These are phyloP conservation scores for Drosophila saltans DNA, from an alignment of 1,140 invertebrate species.

Conservation along the genomic window DNA sequence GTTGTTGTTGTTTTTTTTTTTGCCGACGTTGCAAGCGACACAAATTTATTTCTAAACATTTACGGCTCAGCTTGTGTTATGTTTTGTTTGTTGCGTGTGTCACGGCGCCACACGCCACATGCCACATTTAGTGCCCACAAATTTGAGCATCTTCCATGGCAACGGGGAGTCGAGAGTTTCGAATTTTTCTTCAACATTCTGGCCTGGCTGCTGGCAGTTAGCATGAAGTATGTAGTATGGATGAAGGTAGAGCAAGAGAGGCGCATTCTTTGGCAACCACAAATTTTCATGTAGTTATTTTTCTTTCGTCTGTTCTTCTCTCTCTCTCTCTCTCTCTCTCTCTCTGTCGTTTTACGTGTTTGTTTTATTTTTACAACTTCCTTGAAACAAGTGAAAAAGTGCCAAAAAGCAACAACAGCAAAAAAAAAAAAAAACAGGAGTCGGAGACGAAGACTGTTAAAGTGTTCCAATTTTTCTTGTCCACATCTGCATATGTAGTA, in stretches of 20 bases:
- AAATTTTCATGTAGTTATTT: constrained; percentile 79
- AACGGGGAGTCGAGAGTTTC: constrained; percentile 44
- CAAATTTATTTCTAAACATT: constrained; percentile 78
- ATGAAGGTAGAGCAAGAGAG: neutral
- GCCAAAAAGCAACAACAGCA: constrained; percentile 65
- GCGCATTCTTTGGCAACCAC: constrained; percentile 69
- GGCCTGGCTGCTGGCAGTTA: constrained; percentile 8
- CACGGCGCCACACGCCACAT: constrained; percentile 53
- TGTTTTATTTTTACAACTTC: constrained; percentile 80
- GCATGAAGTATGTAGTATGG: neutral
- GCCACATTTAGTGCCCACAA: constrained; percentile 76
- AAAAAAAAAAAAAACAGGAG: constrained; percentile 19
- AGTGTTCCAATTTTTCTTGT: constrained; percentile 79
- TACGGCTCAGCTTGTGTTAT: constrained; percentile 56
- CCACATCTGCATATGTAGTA: constrained; percentile 60
- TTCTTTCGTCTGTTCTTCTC: constrained; percentile 44
- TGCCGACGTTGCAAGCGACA: constrained; percentile 69
- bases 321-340: neutral
- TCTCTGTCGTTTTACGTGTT: constrained; percentile 51
- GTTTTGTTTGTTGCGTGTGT: constrained; percentile 11
- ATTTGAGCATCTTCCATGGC: constrained; percentile 58
- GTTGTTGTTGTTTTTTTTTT: constrained; percentile 33
- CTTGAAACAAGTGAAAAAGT: constrained; percentile 68
- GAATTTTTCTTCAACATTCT: constrained; percentile 24
- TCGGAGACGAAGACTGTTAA: constrained; percentile 52